Evolutionary conservation across 2,888 invertebrate species (phyloP).

Genomic region (Dolichopus griseipennis): DNA sequence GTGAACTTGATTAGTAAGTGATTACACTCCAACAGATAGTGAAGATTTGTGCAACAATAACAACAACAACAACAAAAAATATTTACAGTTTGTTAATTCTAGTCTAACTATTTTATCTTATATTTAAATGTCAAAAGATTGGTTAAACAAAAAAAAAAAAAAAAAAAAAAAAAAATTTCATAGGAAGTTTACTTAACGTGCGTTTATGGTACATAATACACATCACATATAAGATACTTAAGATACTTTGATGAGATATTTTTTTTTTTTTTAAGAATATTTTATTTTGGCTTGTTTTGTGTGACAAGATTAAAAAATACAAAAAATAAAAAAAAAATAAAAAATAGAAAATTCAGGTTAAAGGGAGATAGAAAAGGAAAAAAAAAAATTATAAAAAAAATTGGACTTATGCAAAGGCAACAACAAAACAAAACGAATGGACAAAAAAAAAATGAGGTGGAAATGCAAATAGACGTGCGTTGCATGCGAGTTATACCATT

Average conservation of each 20-base stretch:
- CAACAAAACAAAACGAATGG: neutral
- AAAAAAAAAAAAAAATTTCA: neutral
- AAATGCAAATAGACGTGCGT: conserved; percentile 6
- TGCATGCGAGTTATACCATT: neutral
- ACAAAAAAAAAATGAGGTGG: neutral
- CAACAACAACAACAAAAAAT: neutral
- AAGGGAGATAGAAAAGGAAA: neutral
- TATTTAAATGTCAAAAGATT: neutral
- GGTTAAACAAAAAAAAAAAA: neutral
- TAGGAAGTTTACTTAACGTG: conserved; percentile 3
- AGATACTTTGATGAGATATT: neutral
- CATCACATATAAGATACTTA: too few species aligned
- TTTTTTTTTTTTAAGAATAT: neutral
- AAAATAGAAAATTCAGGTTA: neutral
- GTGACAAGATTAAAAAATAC: neutral
- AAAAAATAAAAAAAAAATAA: neutral
- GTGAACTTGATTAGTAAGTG: neutral
- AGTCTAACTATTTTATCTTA: conserved; percentile 1
- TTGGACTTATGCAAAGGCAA: neutral
- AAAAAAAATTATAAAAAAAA: neutral
- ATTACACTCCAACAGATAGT: neutral
- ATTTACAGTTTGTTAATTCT: neutral
- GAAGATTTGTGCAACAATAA: neutral
- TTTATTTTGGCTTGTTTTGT: neutral
- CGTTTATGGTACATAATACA: neutral